Base-by-base conservation (phyloP, 2,113 vertebrate species). In the Calidris pygmaea region DNA sequence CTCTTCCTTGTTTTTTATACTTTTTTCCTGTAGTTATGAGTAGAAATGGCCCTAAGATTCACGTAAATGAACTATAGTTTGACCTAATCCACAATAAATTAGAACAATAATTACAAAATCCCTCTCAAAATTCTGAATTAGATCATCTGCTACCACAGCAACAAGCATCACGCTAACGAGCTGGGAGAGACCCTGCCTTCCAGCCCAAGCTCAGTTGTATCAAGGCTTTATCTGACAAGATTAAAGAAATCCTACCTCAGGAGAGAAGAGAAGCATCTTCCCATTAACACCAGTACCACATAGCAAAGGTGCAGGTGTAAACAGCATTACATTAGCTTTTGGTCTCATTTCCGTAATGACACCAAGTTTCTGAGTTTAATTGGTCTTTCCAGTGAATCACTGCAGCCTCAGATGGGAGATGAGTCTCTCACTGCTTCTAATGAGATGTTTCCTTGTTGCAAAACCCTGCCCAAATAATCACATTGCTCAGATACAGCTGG, bases 221-320 rank as follows among this genome's bases (percentile, higher is more conserved):
- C 39, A 50, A 62, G 35, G 35, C 10, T 39, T 45, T 50, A 16
- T 21, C 70, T 8, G 7, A 37, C 21, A 32, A 50, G 29, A 52
- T 45, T 37, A 45, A 74, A 34, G 22, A 72, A 39, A 15, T 4
- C 2, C 0, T 20, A 17, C 14, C 43, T 56, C 8, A 34, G 48
- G 48, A 39, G n/a, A 37, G 27, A 21, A 47, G 39, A 15, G 17
- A n/a, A 55, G 10, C 17, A 48, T 21, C 12, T 1, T 3, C 17
- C 13, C 10, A 2, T 9, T n/a, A 47, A 5, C 18, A 6, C 11
- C 0, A 1, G 41, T 23, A 2, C 15, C 2, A 5, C 62, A 22
- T 35, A 52, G 48, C 71, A n/a, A 24, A 74, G 30, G 21, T 8
- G 66, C 1, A 2, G 32, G 5, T 26, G 48, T 26, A 43, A 41